Evolutionary conservation across 1,140 invertebrate species (phyloP).

Genomic region (Drosophila neocordata): DNA sequence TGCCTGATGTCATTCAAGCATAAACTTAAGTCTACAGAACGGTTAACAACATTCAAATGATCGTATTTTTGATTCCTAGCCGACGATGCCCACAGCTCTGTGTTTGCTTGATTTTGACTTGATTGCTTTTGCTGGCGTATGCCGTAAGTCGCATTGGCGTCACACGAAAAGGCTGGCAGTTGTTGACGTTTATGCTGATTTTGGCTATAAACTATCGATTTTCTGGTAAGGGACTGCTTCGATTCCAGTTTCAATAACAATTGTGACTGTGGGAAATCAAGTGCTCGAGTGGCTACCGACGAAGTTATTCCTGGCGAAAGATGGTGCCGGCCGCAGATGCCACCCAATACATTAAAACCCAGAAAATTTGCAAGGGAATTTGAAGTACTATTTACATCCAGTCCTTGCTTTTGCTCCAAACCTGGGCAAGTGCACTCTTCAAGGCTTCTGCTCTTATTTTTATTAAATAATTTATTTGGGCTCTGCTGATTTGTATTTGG

Average conservation of each 20-base stretch:
- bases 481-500: background rate
- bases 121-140: background rate
- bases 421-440: constrained; percentile 19
- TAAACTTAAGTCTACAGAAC: background rate
- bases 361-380: constrained; percentile 27
- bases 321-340: constrained; percentile 17
- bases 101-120: background rate
- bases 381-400: background rate
- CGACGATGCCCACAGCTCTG: constrained; percentile 3
- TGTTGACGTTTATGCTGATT: background rate
- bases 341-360: constrained; percentile 24
- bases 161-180: no score
- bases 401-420: background rate
- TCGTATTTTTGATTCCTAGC: constrained; percentile 10
- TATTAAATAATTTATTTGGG: constrained; percentile 16
- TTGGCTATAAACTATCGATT: background rate
- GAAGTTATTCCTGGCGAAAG: no score
- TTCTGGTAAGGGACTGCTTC: background rate
- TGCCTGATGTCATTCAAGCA: background rate
- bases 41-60: background rate
- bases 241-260: background rate
- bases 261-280: background rate
- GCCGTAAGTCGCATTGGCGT: no score
- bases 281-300: no score
- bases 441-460: constrained; percentile 24